Base-by-base conservation (phyloP, 2,888 invertebrate species). In the Thymelicus sylvestris region DNA sequence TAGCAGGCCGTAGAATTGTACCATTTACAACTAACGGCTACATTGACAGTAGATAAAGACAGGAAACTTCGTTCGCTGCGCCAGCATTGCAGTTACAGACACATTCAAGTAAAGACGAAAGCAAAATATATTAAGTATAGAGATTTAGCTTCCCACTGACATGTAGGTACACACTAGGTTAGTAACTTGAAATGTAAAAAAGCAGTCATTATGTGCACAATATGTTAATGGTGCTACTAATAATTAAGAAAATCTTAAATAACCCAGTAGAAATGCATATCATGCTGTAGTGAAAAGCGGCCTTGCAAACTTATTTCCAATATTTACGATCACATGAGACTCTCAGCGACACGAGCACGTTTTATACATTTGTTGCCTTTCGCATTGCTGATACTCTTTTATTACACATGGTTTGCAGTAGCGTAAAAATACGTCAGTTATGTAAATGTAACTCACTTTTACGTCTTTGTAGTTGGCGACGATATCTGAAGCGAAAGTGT, bases 401-500 rank as follows among this genome's bases (percentile, higher is more conserved):
- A 50, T 10, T 62, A 44, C 52, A 15, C 64, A 64, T 48, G 1
- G 6, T 48, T 64, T 48, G 69, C 69, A 48, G 10, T 47, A 31
- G 19, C 2, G 41, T 19, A 12, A 39, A 31, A n/a, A 12, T 47
- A 47, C 7, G 44, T n/a, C 15, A 31, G 31, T 57, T 63, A 70
- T 65, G 7, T 39, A 39, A 64, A 7, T 38, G 24, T 12, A 63
- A 92, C 95, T 95, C 93, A 97, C 97, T 96, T 96, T 97, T 78
- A 97, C 95, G 87, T 97, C 97, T 92, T 97, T 97, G 84, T 97
- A 95, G 89, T 95, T 96, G 78, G 96, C 95, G 77, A 96, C 94
- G 80, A 96, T 94, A 83, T 97, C 97, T 10, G 96, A 96, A 62
- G 97, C 95, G 87, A 97, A 97, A 64, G 97, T 97, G 76, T 96